Percentiles rank a stretch among this genome's conserved stretches.
Conservation (phyloP, 2,888 invertebrate species). For the Dynastes tityus region DNA sequence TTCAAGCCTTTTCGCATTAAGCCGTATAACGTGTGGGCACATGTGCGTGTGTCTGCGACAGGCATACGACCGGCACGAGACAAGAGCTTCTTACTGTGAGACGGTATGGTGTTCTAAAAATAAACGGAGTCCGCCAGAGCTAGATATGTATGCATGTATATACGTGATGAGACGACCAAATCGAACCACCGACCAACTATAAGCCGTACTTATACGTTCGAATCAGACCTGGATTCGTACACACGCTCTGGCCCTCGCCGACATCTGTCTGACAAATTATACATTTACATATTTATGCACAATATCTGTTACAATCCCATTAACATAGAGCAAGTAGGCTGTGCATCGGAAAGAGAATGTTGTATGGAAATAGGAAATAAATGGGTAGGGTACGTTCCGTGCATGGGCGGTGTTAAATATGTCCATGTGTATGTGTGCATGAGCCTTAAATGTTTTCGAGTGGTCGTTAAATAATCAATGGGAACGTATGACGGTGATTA, state of each 20-base stretch:
- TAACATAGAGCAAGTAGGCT: slow-evolving; percentile 52
- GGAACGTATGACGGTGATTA: slow-evolving; percentile 50
- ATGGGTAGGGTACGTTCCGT: slow-evolving; percentile 50
- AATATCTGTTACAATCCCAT: slow-evolving; percentile 53
- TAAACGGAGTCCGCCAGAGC: slow-evolving; percentile 53
- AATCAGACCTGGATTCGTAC: slow-evolving; percentile 43
- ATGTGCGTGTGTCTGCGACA: slow-evolving; percentile 50
- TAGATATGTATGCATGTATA: slow-evolving; percentile 43
- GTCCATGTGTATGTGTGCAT: slow-evolving; percentile 38
- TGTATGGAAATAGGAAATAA: slow-evolving; percentile 52
- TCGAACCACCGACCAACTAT: slow-evolving; percentile 42
- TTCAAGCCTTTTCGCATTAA: slow-evolving; percentile 30
- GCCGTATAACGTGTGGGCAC: slow-evolving; percentile 51
- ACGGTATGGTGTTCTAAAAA: slow-evolving; percentile 55
- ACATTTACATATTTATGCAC: slow-evolving; percentile 52
- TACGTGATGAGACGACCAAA: slow-evolving; percentile 32
- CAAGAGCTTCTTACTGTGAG: slow-evolving; percentile 53
- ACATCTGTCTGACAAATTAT: slow-evolving; percentile 53
- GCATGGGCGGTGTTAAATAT: slow-evolving; percentile 50
- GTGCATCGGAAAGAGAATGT: slow-evolving; percentile 50
- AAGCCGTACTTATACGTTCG: slow-evolving; percentile 39
- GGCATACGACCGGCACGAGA: slow-evolving; percentile 57
- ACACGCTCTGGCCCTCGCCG: slow-evolving; percentile 13
- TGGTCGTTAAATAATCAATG: slow-evolving; percentile 54
- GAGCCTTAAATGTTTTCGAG: slow-evolving; percentile 53